phyloP scores from a whole-genome alignment of 1,140 invertebrate species.

The Halotydeus destructor region DNA sequence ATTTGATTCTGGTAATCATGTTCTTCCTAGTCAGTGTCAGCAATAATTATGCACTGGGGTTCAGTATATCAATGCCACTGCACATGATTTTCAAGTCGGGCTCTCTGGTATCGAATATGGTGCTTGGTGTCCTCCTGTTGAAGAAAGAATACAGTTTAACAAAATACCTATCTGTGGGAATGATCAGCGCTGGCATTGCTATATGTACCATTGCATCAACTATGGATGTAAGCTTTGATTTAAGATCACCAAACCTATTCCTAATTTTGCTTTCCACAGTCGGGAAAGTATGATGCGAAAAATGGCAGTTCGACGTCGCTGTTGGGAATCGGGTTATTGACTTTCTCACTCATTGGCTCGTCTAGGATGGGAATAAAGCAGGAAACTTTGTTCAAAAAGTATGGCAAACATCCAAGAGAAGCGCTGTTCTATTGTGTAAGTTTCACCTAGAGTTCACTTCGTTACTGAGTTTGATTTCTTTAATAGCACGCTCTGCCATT shows the following conservation, averaged over 20 bases:
- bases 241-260: background rate
- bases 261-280: background rate
- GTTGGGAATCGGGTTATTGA: constrained; percentile 56
- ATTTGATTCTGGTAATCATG: constrained; percentile 59
- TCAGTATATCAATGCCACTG: constrained; percentile 90
- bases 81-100: constrained; percentile 97
- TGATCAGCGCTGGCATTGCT: constrained; percentile 77
- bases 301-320: constrained; percentile 15
- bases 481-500: constrained; percentile 61
- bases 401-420: constrained; percentile 85
- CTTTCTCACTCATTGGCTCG: constrained; percentile 70
- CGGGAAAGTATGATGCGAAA: background rate
- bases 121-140: constrained; percentile 75
- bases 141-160: constrained; percentile 57
- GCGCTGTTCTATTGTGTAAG: constrained; percentile 72
- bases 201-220: constrained; percentile 75
- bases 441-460: constrained; percentile 1
- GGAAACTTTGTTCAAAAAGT: constrained; percentile 59
- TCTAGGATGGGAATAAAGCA: constrained; percentile 93
- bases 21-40: constrained; percentile 80
- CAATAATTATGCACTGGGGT: constrained; percentile 90
- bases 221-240: constrained; percentile 17
- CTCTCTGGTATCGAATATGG: constrained; percentile 86
- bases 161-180: constrained; percentile 75
- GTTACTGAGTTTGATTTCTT: constrained; percentile 10